Conservation (phyloP, 2,113 vertebrate genomes). For the Egretta garzetta region DNA sequence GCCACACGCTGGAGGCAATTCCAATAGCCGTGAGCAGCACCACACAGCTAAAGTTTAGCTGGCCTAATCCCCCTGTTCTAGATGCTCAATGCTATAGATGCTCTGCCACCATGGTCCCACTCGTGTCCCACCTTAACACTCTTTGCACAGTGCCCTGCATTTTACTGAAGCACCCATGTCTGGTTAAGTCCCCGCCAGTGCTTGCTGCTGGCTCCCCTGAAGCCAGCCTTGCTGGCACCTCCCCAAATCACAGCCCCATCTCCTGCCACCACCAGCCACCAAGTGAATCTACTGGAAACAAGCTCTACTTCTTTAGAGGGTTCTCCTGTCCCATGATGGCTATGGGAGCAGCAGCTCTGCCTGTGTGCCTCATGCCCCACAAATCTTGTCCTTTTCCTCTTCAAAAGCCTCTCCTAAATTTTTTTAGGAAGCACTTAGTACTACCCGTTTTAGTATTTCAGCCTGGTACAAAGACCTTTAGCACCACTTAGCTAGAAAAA, state of each 20-base stretch:
- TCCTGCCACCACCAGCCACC: neutral
- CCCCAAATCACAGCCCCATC: neutral
- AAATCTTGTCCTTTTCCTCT: neutral
- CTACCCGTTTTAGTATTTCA: neutral
- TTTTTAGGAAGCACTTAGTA: neutral
- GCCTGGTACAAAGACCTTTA: neutral
- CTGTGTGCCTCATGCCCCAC: neutral
- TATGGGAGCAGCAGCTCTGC: neutral
- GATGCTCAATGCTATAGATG: neutral
- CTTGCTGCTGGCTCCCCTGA: neutral
- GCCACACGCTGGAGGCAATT: neutral
- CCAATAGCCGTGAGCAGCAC: neutral
- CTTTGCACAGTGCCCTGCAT: neutral
- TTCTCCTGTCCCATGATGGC: neutral
- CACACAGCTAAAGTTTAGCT: neutral
- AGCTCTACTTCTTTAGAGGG: neutral
- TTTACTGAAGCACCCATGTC: neutral
- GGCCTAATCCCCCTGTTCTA: neutral
- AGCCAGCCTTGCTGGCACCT: neutral
- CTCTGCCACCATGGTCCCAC: fast-evolving
- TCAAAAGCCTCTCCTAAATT: neutral
- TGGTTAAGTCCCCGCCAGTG: fast-evolving
- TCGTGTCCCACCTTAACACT: fast-evolving
- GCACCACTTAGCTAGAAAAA: neutral
- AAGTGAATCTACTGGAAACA: neutral